Conservation (phyloP, 2,888 invertebrate genomes). For the Ethmia dodecea region DNA sequence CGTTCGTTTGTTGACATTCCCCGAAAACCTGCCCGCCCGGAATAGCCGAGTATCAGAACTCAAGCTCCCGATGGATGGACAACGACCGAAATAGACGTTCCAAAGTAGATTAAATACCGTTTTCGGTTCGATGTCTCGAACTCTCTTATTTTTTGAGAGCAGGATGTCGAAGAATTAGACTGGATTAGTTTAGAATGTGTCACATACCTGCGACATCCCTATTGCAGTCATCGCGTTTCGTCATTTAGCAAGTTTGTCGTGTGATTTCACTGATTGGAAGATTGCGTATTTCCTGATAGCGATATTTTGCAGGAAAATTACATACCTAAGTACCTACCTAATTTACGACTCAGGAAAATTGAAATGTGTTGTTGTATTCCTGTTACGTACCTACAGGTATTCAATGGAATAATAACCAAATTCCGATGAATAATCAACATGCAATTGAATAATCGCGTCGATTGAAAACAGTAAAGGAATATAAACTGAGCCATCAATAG, state of each 20-base stretch:
- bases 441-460: too few species aligned
- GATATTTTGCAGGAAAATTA: slow-evolving; percentile 1
- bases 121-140: slow-evolving; percentile 56
- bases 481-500: too few species aligned
- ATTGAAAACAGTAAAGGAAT: too few species aligned
- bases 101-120: slow-evolving; percentile 54
- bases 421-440: too few species aligned
- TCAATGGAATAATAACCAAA: too few species aligned
- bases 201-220: not conserved
- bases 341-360: too few species aligned
- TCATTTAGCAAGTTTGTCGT: not conserved
- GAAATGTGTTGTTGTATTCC: too few species aligned
- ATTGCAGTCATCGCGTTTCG: slow-evolving; percentile 5
- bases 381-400: too few species aligned
- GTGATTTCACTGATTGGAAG: slow-evolving; percentile 7
- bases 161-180: slow-evolving; percentile 24
- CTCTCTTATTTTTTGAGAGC: slow-evolving; percentile 19
- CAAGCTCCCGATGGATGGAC: slow-evolving; percentile 63
- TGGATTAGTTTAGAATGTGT: not conserved
- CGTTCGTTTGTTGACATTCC: slow-evolving; percentile 76
- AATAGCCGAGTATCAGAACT: slow-evolving; percentile 69
- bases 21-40: slow-evolving; percentile 77
- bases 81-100: slow-evolving; percentile 66
- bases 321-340: too few species aligned
- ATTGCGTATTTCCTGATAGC: slow-evolving; percentile 7